Percentiles rank a stretch among this genome's conserved stretches.
These are phyloP conservation scores for Hydrotaea cyrtoneurina DNA, from an alignment of 2,888 invertebrate genomes.

Conservation along the genomic window DNA sequence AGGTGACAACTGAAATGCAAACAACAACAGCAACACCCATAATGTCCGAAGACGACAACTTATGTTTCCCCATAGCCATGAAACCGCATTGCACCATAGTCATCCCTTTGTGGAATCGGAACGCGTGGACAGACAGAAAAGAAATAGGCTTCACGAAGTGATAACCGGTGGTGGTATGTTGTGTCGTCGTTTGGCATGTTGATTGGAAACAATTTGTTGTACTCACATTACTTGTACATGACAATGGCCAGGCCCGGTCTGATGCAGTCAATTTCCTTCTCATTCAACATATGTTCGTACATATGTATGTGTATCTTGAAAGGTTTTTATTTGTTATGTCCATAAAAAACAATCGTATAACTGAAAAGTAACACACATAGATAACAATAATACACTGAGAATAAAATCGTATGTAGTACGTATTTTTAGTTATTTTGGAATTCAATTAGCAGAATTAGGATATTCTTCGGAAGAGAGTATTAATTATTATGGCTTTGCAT, in stretches of 20 bases:
- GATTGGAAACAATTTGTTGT: constrained; percentile 64
- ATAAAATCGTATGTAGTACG: background rate
- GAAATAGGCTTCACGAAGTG: constrained; percentile 59
- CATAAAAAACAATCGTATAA: constrained; percentile 53
- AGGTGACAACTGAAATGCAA: constrained; percentile 76
- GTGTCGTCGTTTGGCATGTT: constrained; percentile 55
- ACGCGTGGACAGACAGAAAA: constrained; percentile 23
- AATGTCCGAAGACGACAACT: constrained; percentile 58
- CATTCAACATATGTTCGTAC: constrained; percentile 29
- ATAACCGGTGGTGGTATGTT: constrained; percentile 63
- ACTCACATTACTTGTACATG: constrained; percentile 6
- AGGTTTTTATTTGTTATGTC: constrained; percentile 69
- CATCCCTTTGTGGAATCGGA: background rate
- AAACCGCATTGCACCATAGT: constrained; percentile 13
- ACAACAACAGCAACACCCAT: constrained; percentile 53
- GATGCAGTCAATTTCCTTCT: background rate
- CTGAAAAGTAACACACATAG: constrained; percentile 37
- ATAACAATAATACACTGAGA: constrained; percentile 44
- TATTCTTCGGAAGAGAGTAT: too few species aligned
- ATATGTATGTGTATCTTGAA: constrained; percentile 66
- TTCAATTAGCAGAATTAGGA: too few species aligned
- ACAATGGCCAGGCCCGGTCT: too few species aligned
- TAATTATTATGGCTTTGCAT: too few species aligned
- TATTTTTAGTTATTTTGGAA: too few species aligned
- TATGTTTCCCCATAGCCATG: constrained; percentile 35